These are phyloP conservation scores for Gandaritis pyraliata DNA, from an alignment of 2,888 invertebrate genomes.

Conservation along the genomic window DNA sequence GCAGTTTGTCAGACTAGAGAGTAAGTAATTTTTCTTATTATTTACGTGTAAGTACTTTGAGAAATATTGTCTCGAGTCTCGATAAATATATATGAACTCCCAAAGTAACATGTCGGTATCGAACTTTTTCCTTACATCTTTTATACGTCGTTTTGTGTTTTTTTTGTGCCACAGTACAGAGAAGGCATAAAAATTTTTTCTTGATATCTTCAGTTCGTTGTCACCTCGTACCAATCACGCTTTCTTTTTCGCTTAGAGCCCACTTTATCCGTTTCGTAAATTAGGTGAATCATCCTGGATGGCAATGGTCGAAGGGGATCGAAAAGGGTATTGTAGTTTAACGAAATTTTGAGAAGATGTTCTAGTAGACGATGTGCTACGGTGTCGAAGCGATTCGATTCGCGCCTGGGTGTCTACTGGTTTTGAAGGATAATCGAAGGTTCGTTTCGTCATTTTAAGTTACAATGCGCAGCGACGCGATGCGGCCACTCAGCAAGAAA, in stretches of 20 bases:
- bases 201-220: constrained; percentile 44
- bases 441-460: no score
- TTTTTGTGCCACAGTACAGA: constrained; percentile 24
- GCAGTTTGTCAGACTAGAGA: constrained; percentile 25
- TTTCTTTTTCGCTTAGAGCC: constrained; percentile 45
- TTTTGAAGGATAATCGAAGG: no score
- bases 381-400: constrained; percentile 42
- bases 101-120: not conserved
- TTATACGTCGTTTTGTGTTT: no score
- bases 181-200: constrained; percentile 38
- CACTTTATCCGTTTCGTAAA: constrained; percentile 53
- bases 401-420: constrained; percentile 37
- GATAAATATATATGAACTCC: constrained; percentile 6
- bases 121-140: no score
- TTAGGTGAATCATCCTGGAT: constrained; percentile 56
- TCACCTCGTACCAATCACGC: constrained; percentile 42
- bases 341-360: constrained; percentile 25
- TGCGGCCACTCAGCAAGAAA: no score
- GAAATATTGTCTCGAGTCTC: constrained; percentile 4
- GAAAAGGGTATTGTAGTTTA: constrained; percentile 25
- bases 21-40: constrained; percentile 17
- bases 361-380: not conserved
- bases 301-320: constrained; percentile 48
- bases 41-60: constrained; percentile 6
- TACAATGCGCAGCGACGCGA: no score